Evolutionary conservation across 2,113 vertebrate species (phyloP), one percentile per base, ranked within the genome.

Genomic region (Lophochroa leadbeateri): DNA sequence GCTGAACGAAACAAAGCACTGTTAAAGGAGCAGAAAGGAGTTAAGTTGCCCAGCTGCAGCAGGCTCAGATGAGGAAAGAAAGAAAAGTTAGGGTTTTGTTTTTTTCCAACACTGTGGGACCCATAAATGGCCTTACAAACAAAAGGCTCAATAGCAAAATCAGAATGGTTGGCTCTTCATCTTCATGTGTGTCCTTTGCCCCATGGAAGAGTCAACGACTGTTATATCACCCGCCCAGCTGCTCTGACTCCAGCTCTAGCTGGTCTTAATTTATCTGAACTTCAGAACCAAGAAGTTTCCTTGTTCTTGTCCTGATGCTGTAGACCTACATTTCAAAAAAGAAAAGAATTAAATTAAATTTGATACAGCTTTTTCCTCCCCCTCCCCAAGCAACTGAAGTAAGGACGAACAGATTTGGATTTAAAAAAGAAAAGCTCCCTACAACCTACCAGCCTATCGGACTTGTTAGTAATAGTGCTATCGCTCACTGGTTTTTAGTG

Each of bases 231-330:
- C 70, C 11, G 17, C 95, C 90, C 88, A 88, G 82, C 47, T 96
- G 82, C 7, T 25, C 78, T 52, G 52, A 82, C 47, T 93, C 87
- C 88, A 52, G 81, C 63, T 94, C 75, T 90, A 77, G 68, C 55
- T 86, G 83, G 60, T 78, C 58, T 75, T 61, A 50, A 82, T 82
- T 84, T 90, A 64, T 85, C 60, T 89, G 77, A 85, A 95, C 71
- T 90, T 98, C 98, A 99, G 97, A 99, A 99, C 99, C 99, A 99
- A 79, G 98, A 97, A 52, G 99, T 96, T 43, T 99, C 98, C 97
- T 99, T 99, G 95, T 91, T 97, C 98, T 99, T 99, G 96, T 99
- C 98, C 92, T 99, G 99, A 96, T 99, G 98, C 85, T 98, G 99
- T 81, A 98, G 97, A 97, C 98, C 99, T 99, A 96, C 17, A 81